Base-by-base conservation (phyloP, 2,888 invertebrate genomes). In the Folsomia manolachei region DNA sequence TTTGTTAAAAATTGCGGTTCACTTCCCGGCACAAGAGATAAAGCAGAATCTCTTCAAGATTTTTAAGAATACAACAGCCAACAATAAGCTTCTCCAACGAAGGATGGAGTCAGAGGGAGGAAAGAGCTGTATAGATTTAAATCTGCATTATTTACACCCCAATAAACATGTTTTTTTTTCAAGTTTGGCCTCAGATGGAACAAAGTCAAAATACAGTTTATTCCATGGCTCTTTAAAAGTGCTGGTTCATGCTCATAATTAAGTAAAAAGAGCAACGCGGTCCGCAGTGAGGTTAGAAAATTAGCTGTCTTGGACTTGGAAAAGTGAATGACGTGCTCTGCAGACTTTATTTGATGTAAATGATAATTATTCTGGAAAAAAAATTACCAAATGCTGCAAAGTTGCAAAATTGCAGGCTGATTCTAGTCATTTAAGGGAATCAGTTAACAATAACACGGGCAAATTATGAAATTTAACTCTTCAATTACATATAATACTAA, bases 131-230 rank as follows among this genome's bases (percentile, higher is more conserved):
- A 53, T 70, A 70, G 70, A 70, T 70, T 52, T 53, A n/a, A 70
- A 70, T 70, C 70, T 70, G 23, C 53, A 39, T 69, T 70, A 63
- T 70, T 70, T 70, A 70, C 70, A 53, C 52, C 53, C 26, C 63
- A 63, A 70, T 70, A 70, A 70, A 70, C 70, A 70, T 63, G 63
- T 70, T 70, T 70, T 70, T 70, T 53, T 53, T 53, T 63, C 25
- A 52, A 51, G 23, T 52, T 69, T 61, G n/a, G 56, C 62, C 51
- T 39, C 21, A 4, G 4, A 14, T 56, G 56, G 18, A 14, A 56
- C 18, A 56, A 56, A 19, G 56, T 19, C 56, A 7, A 56, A 21
- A 56, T 39, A 39, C 39, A 39, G 39, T 39, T 14, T 39, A 39
- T 39, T 14, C 56, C 19, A 56, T n/a, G 18, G 4, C 56, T 56